Evolutionary conservation across 1,140 invertebrate species (phyloP), one percentile per base, ranked within the genome.

Genomic region (Pantala flavescens): DNA sequence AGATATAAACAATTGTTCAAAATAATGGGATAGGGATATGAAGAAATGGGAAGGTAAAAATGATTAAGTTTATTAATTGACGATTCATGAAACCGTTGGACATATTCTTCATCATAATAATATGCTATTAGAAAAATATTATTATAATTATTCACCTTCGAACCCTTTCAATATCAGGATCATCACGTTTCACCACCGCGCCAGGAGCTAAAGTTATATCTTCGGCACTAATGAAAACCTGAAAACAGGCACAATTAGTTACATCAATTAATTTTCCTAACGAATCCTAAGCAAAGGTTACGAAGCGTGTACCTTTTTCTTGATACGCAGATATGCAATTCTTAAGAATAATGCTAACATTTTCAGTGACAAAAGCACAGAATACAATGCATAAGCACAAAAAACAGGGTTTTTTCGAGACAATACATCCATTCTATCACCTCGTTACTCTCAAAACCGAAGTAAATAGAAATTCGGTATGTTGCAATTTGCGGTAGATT

Each of bases 191-290:
- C 71, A 78, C 79, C 9, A 87, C 82, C 77, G 87, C 85, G 24
- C 80, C 78, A 36, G 82, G 81, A 7, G 73, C 77, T n/a, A 77
- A 77, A 55, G 76, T 74, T n/a, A 78, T 49, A 78, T 90, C 88
- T 77, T 89, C 88, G 1, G 83, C 82, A 79, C 86, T 90, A 23
- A 84, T 80, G 77, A 88, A 89, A 28, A 86, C 81, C 89, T 90
- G 74, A 0, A 36, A 36, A 24, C 73, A 5, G 9, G 14, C 43
- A 71, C 28, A 21, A 24, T 23, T 5, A 36, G 9, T 74, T 24
- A 21, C 3, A 23, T 7, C 2, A 74, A 3, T 3, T 3, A 28
- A 28, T 42, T 42, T 24, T 63, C n/a, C 5, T 7, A 63, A 63
- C 3, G 28, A 36, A 36, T 36, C 28, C 28, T 36, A 9, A 9